These are phyloP conservation scores for Synanthedon formicaeformis DNA, from an alignment of 2,888 invertebrate genomes.

Conservation along the genomic window DNA sequence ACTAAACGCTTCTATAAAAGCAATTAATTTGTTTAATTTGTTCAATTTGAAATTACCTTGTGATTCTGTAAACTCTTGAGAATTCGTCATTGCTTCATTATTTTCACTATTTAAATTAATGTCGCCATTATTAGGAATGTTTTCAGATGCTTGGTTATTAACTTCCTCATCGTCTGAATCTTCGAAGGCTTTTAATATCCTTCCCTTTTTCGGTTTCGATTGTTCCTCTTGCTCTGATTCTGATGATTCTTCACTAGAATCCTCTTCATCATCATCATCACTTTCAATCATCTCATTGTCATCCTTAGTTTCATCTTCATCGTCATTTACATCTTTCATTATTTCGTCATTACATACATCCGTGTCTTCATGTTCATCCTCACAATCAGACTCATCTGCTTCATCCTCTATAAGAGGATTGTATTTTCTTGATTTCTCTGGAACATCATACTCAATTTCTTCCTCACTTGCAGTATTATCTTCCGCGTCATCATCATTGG, in stretches of 20 bases:
- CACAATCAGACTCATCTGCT: slow-evolving; percentile 61
- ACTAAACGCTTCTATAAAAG: too few relatives aligned
- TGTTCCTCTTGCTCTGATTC: slow-evolving; percentile 21
- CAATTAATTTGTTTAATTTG: too few relatives aligned
- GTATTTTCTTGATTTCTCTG: slow-evolving; percentile 45
- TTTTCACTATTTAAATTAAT: neutral
- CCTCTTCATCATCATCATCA: slow-evolving; percentile 23
- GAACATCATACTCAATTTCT: slow-evolving; percentile 39
- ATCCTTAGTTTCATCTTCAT: slow-evolving; percentile 27
- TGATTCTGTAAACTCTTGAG: slow-evolving; percentile 20
- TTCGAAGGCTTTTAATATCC: slow-evolving; percentile 61
- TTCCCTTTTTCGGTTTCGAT: slow-evolving; percentile 37
- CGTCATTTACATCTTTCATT: slow-evolving; percentile 14
- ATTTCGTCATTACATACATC: slow-evolving; percentile 7
- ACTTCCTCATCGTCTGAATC: slow-evolving; percentile 55
- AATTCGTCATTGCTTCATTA: neutral
- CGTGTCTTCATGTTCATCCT: slow-evolving; percentile 24
- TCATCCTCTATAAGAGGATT: slow-evolving; percentile 59
- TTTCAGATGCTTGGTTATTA: neutral
- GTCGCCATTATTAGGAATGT: neutral
- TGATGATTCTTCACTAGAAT: slow-evolving; percentile 42
- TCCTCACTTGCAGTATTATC: slow-evolving; percentile 59
- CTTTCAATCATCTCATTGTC: slow-evolving; percentile 18
- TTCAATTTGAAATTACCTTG: slow-evolving; percentile 28
- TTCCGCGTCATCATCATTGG: slow-evolving; percentile 22